Percentiles rank a stretch among this genome's conserved stretches.
phyloP scores from a whole-genome alignment of 2,888 invertebrate genomes.

The Synanthedon vespiformis region DNA sequence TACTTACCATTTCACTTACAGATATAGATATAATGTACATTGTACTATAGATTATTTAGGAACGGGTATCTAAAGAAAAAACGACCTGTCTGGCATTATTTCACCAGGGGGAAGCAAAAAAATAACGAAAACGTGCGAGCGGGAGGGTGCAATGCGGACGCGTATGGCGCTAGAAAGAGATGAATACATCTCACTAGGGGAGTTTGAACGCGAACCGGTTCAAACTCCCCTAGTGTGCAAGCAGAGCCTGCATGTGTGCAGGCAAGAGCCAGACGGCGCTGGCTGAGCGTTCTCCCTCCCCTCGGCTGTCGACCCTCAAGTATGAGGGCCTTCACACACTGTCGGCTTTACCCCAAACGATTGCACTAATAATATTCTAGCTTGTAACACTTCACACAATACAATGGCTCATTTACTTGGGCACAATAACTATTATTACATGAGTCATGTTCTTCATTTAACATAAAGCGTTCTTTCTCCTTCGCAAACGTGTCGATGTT shows the following conservation, averaged over 20 bases:
- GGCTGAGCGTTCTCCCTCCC: constrained; percentile 48
- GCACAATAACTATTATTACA: background rate
- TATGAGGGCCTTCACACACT: constrained; percentile 54
- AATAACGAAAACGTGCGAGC: constrained; percentile 61
- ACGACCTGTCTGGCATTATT: constrained; percentile 57
- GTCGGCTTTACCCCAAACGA: constrained; percentile 53
- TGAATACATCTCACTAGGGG: constrained; percentile 50
- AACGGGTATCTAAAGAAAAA: constrained; percentile 51
- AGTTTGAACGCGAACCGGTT: constrained; percentile 63
- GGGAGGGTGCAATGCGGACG: constrained; percentile 49
- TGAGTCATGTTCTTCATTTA: background rate
- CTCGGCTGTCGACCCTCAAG: constrained; percentile 59
- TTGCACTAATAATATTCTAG: constrained; percentile 54
- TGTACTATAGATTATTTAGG: constrained; percentile 20
- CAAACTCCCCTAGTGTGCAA: too few relatives aligned
- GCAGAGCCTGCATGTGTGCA: constrained; percentile 54
- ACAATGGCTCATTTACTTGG: background rate
- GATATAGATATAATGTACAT: background rate
- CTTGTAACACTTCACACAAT: background rate
- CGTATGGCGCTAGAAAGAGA: constrained; percentile 55
- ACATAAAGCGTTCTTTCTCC: constrained; percentile 12
- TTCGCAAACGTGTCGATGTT: constrained; percentile 13
- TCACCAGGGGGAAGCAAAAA: constrained; percentile 62
- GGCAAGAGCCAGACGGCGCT: constrained; percentile 30
- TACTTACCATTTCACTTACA: constrained; percentile 38